Evolutionary conservation across 2,113 vertebrate species (phyloP).

Genomic region (Mus spicilegus): DNA sequence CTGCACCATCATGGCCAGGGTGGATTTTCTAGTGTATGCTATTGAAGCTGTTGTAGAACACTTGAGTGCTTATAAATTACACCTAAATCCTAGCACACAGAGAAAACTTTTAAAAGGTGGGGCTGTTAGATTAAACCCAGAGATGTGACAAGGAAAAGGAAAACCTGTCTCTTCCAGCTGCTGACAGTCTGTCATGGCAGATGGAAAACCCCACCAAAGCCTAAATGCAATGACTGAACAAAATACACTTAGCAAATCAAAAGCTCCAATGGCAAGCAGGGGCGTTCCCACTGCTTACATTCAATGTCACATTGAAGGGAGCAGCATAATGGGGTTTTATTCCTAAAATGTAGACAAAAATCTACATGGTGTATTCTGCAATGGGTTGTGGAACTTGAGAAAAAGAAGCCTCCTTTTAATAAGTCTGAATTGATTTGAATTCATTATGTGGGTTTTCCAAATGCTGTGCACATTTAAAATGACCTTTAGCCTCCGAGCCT

Average conservation of each 20-base stretch:
- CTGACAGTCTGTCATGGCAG: background rate
- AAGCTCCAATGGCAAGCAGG: conserved; percentile 33
- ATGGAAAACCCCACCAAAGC: background rate
- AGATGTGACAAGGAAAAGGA: conserved; percentile 21
- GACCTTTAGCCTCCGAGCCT: conserved; percentile 66
- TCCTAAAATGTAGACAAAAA: conserved; percentile 56
- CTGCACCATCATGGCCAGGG: background rate
- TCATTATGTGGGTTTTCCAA: conserved; percentile 65
- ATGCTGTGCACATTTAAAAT: conserved; percentile 49
- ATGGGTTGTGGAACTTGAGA: conserved; percentile 45
- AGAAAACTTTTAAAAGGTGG: background rate
- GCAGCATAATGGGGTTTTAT: background rate
- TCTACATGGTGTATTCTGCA: conserved; percentile 36
- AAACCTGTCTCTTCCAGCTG: conserved; percentile 12
- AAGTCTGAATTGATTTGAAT: conserved; percentile 69
- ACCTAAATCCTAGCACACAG: background rate
- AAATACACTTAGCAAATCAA: background rate
- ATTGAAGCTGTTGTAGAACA: background rate
- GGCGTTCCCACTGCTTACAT: background rate
- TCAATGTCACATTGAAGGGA: background rate
- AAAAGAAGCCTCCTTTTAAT: conserved; percentile 60
- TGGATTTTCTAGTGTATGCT: background rate
- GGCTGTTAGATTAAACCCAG: background rate
- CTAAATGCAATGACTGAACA: conserved; percentile 23
- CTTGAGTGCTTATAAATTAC: background rate